These are phyloP conservation scores for Ageneiosus marmoratus DNA, from an alignment of 2,113 vertebrate species.

Conservation along the genomic window DNA sequence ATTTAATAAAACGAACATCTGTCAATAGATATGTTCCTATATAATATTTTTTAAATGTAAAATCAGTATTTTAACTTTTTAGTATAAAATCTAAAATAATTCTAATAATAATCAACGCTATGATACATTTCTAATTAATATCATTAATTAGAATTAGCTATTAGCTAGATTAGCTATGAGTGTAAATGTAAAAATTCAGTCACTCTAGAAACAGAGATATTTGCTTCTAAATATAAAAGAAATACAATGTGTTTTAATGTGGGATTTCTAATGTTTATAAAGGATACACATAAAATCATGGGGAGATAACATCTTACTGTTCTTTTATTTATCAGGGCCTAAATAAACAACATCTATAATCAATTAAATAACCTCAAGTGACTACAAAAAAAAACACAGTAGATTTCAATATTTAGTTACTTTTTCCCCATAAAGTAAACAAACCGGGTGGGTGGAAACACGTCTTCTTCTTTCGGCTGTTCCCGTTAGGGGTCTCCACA, in stretches of 20 bases:
- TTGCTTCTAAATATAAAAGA: background rate
- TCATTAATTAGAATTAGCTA: no score
- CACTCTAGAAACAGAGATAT: background rate
- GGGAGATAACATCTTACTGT: no score
- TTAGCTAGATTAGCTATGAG: no score
- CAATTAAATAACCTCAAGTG: background rate
- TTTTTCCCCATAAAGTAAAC: background rate
- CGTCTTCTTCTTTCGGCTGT: no score
- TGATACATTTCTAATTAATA: background rate
- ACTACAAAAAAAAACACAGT: background rate
- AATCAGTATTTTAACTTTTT: no score
- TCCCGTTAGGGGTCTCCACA: no score
- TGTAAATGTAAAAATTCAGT: background rate
- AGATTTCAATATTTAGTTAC: background rate
- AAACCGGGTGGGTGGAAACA: no score
- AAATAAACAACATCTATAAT: background rate
- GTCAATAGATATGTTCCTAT: no score
- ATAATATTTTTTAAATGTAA: no score
- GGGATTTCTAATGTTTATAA: background rate
- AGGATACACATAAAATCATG: background rate
- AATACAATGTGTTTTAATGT: background rate
- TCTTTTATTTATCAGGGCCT: background rate
- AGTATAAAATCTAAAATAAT: background rate
- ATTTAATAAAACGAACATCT: background rate
- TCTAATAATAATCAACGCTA: background rate